phyloP scores from a whole-genome alignment of 2,888 invertebrate genomes.

The Cylindroiulus punctatus region DNA sequence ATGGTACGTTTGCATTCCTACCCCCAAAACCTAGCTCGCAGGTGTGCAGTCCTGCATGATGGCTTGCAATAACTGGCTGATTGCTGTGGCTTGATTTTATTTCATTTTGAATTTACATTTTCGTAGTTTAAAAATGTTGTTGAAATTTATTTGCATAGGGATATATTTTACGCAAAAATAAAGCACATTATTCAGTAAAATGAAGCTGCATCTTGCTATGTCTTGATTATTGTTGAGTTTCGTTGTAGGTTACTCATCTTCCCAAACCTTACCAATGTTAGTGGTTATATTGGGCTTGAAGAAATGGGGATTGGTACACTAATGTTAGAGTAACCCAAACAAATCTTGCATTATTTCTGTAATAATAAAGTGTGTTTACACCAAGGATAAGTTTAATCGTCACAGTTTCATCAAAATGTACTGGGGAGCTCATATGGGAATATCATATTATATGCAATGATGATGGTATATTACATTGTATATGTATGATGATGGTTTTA shows the following conservation, averaged over 20 bases:
- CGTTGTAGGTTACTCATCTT: not conserved
- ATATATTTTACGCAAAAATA: not conserved
- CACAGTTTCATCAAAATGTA: too few species aligned
- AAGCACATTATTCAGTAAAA: not conserved
- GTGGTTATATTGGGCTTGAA: too few species aligned
- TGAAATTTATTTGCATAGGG: not conserved
- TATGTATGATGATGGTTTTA: too few species aligned
- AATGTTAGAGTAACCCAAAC: too few species aligned
- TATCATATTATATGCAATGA: too few species aligned
- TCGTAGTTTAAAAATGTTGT: not conserved
- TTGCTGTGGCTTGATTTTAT: not conserved
- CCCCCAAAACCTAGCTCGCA: not conserved
- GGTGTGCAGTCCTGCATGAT: constrained; percentile 16
- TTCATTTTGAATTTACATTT: not conserved
- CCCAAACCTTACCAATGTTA: not conserved
- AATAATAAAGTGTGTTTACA: too few species aligned
- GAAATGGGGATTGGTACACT: too few species aligned
- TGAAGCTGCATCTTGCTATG: not conserved
- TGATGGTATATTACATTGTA: too few species aligned
- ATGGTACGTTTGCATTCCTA: constrained; percentile 72
- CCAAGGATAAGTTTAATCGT: too few species aligned
- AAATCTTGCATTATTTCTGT: too few species aligned
- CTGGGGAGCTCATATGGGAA: too few species aligned
- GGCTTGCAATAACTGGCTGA: not conserved
- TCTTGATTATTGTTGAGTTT: not conserved